Evolutionary conservation across 2,113 vertebrate genomes (phyloP).

Genomic region (Bubo blakistoni): DNA sequence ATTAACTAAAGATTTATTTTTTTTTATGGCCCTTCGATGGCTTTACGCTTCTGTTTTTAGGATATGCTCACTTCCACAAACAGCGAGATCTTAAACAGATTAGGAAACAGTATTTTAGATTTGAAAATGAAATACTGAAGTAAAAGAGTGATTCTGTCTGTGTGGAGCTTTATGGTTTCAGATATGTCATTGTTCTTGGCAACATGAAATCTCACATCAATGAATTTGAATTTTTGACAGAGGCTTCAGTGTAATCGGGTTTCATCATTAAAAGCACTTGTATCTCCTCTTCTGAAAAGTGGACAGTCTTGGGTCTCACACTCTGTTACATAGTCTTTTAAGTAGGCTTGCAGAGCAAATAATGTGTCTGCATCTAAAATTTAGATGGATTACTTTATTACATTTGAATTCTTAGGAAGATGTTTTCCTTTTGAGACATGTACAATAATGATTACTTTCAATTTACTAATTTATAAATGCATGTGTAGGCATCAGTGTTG

Average conservation of each 20-base stretch:
- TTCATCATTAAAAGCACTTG: neutral
- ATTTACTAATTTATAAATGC: neutral
- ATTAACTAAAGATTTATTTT: neutral
- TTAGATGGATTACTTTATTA: neutral
- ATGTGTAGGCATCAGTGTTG: neutral
- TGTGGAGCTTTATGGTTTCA: neutral
- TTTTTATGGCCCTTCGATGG: neutral
- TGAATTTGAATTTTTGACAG: neutral
- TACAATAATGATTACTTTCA: neutral
- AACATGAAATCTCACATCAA: neutral
- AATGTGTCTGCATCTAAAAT: neutral
- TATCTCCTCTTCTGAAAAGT: neutral
- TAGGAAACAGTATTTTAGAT: neutral
- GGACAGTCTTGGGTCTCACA: neutral
- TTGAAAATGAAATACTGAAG: neutral
- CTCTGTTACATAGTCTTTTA: neutral
- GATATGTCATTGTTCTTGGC: neutral
- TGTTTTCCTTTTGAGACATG: neutral
- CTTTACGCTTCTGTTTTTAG: neutral
- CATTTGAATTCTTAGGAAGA: neutral
- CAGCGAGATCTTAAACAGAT: neutral
- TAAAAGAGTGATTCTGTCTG: neutral
- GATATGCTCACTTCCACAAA: neutral
- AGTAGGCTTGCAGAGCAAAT: neutral
- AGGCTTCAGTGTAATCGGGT: neutral